Evolutionary conservation across 2,113 vertebrate genomes (phyloP), one percentile per base, ranked within the genome.

Genomic region (Dromaius novaehollandiae): DNA sequence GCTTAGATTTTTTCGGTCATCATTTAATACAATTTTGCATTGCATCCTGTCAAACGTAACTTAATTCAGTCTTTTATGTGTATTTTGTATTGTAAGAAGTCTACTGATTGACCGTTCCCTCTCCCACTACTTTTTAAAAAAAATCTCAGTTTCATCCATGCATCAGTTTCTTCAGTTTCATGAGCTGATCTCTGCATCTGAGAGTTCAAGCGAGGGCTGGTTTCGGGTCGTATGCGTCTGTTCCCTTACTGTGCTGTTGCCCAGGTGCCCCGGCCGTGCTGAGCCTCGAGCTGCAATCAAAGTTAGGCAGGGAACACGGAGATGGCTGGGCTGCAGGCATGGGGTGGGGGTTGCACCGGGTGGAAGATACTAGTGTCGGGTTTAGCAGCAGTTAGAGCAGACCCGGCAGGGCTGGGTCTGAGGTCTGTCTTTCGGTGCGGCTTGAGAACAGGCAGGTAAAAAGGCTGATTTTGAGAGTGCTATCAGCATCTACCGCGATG

Each of bases 371-470:
- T 70, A 42, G 25, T 42, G 21, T 28, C 3, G 17, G 5, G 22
- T 26, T 88, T 58, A 71, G 56, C 26, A 34, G 64, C 36, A 50
- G 42, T 28, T 38, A 65, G 36, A 24, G 5, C 50, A 65, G 50
- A 38, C 14, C 9, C 26, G n/a, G 3, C 38, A 24, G 21, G 20
- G 9, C 8, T 26, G n/a, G 13, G 6, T 82, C 48, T 70, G 55
- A 20, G n/a, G 32, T 34, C 10, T 50, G n/a, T 50, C 5, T 71
- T 56, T 70, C 21, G 6, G 40, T 70, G 42, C 40, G 25, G 21
- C 30, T 65, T 0, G 0, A 42, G 58, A 42, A 64, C 1, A 0
- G 20, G 11, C 9, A 71, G 26, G 36, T 71, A 38, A 58, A 65
- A 71, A 65, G 44, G 9, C 25, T 34, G 30, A 34, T 82, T 58